These are phyloP conservation scores for Typhlichthys subterraneus DNA, from an alignment of 2,797 vertebrate species.

Conservation along the genomic window DNA sequence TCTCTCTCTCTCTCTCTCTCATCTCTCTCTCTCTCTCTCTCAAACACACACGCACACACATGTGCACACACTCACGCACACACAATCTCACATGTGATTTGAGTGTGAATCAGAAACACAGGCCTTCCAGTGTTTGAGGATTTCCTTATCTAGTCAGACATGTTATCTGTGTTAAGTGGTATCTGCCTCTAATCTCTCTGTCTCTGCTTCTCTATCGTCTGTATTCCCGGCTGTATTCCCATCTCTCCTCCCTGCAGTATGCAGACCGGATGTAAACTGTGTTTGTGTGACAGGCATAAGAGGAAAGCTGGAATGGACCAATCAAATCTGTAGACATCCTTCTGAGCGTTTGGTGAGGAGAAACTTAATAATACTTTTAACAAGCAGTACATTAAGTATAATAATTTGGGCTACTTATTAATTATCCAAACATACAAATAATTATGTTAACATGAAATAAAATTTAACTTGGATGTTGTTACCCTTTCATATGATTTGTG, in stretches of 20 bases:
- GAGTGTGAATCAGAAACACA: slow-evolving; percentile 2
- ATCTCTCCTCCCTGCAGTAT: background rate
- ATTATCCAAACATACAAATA: no score
- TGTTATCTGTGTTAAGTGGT: slow-evolving; percentile 5
- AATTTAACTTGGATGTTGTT: no score
- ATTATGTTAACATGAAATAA: no score
- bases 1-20: slow-evolving; percentile 7
- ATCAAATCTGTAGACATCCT: background rate
- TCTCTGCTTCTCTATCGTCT: slow-evolving; percentile 1
- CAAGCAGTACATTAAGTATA: no score
- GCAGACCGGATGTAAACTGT: background rate
- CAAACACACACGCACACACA: no score
- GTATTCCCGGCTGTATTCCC: background rate
- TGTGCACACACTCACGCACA: no score
- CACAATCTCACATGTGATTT: slow-evolving; percentile 1
- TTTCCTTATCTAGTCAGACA: slow-evolving; percentile 1
- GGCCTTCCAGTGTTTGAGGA: background rate
- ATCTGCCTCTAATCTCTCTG: slow-evolving; percentile 2
- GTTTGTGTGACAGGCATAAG: background rate
- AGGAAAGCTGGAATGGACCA: background rate
- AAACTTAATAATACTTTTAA: no score
- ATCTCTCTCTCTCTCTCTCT: background rate
- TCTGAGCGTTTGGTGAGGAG: background rate
- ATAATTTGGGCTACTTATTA: no score
- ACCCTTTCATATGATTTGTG: no score